Evolutionary conservation across 1,140 invertebrate genomes (phyloP), one percentile per base, ranked within the genome.

Genomic region (Listronotus bonariensis): DNA sequence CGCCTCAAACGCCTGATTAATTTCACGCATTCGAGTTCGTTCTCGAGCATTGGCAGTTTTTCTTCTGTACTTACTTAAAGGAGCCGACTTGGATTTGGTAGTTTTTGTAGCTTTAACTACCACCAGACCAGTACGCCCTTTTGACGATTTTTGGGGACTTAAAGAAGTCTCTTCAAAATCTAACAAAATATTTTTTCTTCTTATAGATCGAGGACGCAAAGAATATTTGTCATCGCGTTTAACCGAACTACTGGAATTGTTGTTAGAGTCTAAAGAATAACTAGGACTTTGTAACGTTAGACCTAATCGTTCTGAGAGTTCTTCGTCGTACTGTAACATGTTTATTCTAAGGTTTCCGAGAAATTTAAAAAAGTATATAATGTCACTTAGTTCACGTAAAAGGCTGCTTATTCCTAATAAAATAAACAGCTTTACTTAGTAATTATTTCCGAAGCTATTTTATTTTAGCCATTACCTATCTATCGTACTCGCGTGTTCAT

Each of bases 21-120:
- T 95, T 76, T 95, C 92, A 52, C 88, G 82, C 92, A 96, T 95
- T 48, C 93, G 81, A 54, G 85, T 87, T 31, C 93, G 77, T 78
- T 96, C 93, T 5, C 93, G 79, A 0, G 92, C 92, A 81, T 96
- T 96, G 0, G 93, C 93, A 3, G 92, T 93, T 80, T 92, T 92
- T 65, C 93, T 82, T 17, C 93, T 80, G 79, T 96, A 96, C 78
- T 95, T 96, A 81, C 91, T 93, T 60, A 95, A 82, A 1, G 93
- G 92, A 43, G 92, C 87, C 6, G 92, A 86, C 77, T 88, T 88
- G 49, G 84, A 82, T 76, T 26, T 26, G 5, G 20, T 26, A 26
- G 20, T 26, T 90, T 91, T 36, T n/a, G 85, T 62, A 2, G 46
- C 1, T 71, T 77, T 78, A 57, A 41, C n/a, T 15, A 54, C 46